These are phyloP conservation scores for Sebastes melanostomus DNA, from an alignment of 2,797 vertebrate genomes.

Conservation along the genomic window DNA sequence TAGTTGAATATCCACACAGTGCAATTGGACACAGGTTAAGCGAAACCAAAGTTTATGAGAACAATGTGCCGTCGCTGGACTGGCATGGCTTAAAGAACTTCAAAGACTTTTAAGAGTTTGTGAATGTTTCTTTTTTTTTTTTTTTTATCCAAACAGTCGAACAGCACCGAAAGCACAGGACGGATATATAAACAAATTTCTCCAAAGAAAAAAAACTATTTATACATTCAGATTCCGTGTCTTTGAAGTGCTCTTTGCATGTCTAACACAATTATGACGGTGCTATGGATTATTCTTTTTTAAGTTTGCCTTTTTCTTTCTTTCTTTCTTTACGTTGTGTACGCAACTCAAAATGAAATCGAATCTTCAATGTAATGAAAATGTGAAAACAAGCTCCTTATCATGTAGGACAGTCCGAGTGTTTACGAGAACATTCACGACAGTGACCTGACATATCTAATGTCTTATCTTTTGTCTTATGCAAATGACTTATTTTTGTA, in stretches of 20 bases:
- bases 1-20: constrained; percentile 54
- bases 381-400: constrained; percentile 51
- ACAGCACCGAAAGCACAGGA: constrained; percentile 59
- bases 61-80: constrained; percentile 69
- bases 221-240: constrained; percentile 54
- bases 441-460: constrained; percentile 24
- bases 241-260: constrained; percentile 73
- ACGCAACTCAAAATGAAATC: constrained; percentile 29
- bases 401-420: neutral
- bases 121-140: constrained; percentile 66
- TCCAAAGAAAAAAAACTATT: constrained; percentile 39
- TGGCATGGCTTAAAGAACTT: constrained; percentile 72
- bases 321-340: constrained; percentile 58
- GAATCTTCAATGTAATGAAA: constrained; percentile 30
- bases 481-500: constrained; percentile 59
- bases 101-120: constrained; percentile 66
- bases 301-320: constrained; percentile 17
- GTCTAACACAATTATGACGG: constrained; percentile 66
- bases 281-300: constrained; percentile 51
- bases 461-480: constrained; percentile 59
- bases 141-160: constrained; percentile 65
- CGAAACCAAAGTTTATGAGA: constrained; percentile 72
- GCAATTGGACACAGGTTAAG: constrained; percentile 74
- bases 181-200: constrained; percentile 65
- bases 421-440: neutral